These are phyloP conservation scores for Xenopus tropicalis DNA, from an alignment of 2,113 vertebrate species.

Conservation along the genomic window UCB_Xtro_10.0 CM004447.2:119729501-119730000, in stretches of 20 bases:
- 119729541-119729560: no score
- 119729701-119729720: not conserved
- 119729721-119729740: constrained; percentile 56
- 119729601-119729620: no score
- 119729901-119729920: not conserved
- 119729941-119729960: no score
- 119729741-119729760: constrained; percentile 46
- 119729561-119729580: no score
- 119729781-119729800: constrained; percentile 49
- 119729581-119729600: no score
- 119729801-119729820: constrained; percentile 19
- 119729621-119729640: no score
- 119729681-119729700: constrained; percentile 38
- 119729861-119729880: constrained; percentile 23
- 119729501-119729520: no score
- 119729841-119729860: constrained; percentile 52
- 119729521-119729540: no score
- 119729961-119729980: no score
- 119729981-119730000: no score
- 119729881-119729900: not conserved
- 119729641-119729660: no score
- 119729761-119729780: constrained; percentile 49
- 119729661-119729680: constrained; percentile 45
- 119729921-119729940: not conserved
- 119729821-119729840: constrained; percentile 58